Evolutionary conservation across 2,113 vertebrate genomes (phyloP).

Genomic region (Geococcyx californianus): DNA sequence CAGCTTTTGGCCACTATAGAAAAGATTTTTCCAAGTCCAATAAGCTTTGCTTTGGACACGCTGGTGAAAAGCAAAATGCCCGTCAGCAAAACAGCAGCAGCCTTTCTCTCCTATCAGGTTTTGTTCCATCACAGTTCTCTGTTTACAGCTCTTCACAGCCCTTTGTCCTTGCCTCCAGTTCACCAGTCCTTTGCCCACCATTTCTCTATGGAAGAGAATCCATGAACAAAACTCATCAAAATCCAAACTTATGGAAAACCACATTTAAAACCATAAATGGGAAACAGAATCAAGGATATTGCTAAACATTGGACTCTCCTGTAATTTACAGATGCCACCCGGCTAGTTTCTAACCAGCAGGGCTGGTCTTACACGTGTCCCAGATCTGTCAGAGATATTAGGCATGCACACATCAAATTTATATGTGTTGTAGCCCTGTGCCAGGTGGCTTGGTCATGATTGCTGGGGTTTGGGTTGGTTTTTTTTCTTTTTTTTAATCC

Average conservation of each 20-base stretch:
- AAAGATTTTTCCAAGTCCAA: not conserved
- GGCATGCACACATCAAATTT: not conserved
- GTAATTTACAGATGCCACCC: not conserved
- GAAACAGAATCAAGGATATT: not conserved
- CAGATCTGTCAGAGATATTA: slow-evolving; percentile 6
- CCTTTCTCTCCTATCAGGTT: not conserved
- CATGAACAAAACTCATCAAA: not conserved
- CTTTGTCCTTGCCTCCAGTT: not conserved
- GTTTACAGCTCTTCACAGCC: not conserved
- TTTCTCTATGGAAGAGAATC: not conserved
- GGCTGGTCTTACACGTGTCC: not conserved
- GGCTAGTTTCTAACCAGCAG: not conserved
- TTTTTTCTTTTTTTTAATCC: not conserved
- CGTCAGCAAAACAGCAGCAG: not conserved
- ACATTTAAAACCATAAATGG: not conserved
- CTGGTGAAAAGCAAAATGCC: not conserved
- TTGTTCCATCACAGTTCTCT: not conserved
- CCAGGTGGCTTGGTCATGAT: not conserved
- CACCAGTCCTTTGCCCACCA: not conserved
- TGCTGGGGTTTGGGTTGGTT: not conserved
- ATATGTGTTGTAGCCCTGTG: not conserved
- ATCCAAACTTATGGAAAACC: not conserved
- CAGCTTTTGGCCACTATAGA: not conserved
- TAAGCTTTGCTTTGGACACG: not conserved
- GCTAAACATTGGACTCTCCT: not conserved